phyloP scores from a whole-genome alignment of 2,888 invertebrate species.

The Bombylius discolor region DNA sequence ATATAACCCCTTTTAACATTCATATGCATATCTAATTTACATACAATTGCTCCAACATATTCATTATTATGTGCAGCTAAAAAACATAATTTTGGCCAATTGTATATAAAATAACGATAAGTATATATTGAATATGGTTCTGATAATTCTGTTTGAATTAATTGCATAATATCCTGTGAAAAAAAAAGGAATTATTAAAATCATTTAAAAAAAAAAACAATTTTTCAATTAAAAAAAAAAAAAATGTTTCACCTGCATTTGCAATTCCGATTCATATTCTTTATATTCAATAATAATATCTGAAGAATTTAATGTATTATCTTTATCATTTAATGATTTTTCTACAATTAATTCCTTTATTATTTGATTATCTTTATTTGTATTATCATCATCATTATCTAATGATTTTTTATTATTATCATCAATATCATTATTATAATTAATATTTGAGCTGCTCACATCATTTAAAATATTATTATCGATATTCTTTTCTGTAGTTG shows the following conservation, averaged over 20 bases:
- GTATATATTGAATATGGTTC: constrained; percentile 99
- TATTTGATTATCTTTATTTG: no score
- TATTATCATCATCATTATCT: no score
- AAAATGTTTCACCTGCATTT: constrained; percentile 60
- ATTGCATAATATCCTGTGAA: constrained; percentile 77
- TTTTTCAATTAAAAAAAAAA: neutral
- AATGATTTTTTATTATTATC: no score
- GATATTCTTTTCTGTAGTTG: neutral
- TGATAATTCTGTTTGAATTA: constrained; percentile 97
- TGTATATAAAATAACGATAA: constrained; percentile 99
- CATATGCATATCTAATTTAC: constrained; percentile 92
- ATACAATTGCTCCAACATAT: constrained; percentile 96
- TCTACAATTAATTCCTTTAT: no score
- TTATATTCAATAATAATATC: constrained; percentile 41
- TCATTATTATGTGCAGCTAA: constrained; percentile 77
- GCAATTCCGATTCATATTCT: constrained; percentile 85
- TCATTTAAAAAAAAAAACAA: neutral
- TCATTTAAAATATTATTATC: no score
- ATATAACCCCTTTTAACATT: constrained; percentile 92
- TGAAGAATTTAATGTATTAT: neutral
- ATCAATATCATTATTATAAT: no score
- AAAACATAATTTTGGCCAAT: constrained; percentile 98
- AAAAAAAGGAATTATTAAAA: neutral
- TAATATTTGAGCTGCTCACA: no score
- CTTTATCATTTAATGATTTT: no score